Evolutionary conservation across 1,140 invertebrate genomes (phyloP), one percentile per base, ranked within the genome.

Genomic region (Aethina tumida): DNA sequence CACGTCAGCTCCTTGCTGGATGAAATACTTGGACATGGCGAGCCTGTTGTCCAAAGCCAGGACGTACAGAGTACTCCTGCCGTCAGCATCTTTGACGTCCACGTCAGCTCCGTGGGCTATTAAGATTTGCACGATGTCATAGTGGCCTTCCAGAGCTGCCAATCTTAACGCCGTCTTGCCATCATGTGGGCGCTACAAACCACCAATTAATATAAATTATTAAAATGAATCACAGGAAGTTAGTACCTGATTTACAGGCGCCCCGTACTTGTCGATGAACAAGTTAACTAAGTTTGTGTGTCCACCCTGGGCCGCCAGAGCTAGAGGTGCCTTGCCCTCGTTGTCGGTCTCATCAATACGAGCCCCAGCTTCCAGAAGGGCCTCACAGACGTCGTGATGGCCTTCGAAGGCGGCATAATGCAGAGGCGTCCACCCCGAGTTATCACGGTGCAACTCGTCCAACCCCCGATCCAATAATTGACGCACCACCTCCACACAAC

Each of bases 391-490:
- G 52, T 90, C 85, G 36, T 75, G 65, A 60, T 96, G 91, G 18
- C 75, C 90, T 66, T 96, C 91, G 54, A 93, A 93, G 13, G 91
- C 87, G 5, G 90, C 81, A 50, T 87, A 93, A 59, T 96, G 92
- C 18, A 97, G 59, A 2, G 91, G 90, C 3, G 90, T 93, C 90
- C 89, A 94, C 0, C 92, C 91, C 0, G 85, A 84, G 67, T 91
- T 90, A 50, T 90, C 88, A 18, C 87, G 66, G 55, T 93, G 89
- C 41, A 88, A 84, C 55, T 93, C 89, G 56, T 93, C 93, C 21
- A 96, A 63, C 1, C 92, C 84, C 47, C 90, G 72, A 53, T 94
- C 88, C 2, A 97, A 68, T 10, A 97, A 69, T 52, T 89, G 83
- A 24, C 84, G 73, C 0, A 96, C 91, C 7, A 93, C 88, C 45